These are phyloP conservation scores for Mastigias papua DNA, from an alignment of 30 jellyfish, hydroid and myxozoan genomes.

Conservation along the genomic window DNA sequence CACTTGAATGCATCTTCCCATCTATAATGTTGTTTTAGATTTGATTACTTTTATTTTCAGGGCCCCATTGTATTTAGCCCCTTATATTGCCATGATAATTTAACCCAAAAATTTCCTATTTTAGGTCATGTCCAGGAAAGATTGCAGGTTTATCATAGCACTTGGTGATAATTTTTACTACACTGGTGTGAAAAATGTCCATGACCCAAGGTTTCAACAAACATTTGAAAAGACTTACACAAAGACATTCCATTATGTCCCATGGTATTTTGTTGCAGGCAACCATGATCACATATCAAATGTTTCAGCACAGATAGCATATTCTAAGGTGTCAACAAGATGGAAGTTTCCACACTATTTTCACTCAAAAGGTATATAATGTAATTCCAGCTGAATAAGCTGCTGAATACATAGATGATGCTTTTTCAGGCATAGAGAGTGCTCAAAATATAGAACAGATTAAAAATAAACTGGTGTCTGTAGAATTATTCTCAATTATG, in stretches of 20 bases:
- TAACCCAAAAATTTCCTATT: too few species aligned
- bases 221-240: constrained; percentile 87
- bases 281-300: constrained; percentile 92
- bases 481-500: too few species aligned
- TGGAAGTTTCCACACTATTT: constrained; percentile 89
- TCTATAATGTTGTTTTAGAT: too few species aligned
- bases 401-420: background rate
- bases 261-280: constrained; percentile 97
- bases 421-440: too few species aligned
- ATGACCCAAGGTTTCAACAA: constrained; percentile 87
- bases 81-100: too few species aligned
- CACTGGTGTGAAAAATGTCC: constrained; percentile 87
- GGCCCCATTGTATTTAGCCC: too few species aligned
- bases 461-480: too few species aligned
- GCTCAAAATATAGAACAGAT: too few species aligned
- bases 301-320: constrained; percentile 96
- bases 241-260: constrained; percentile 79
- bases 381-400: background rate
- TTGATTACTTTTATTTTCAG: too few species aligned
- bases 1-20: too few species aligned
- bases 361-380: constrained; percentile 76
- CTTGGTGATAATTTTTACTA: constrained; percentile 92
- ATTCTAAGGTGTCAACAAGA: constrained; percentile 77
- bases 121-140: constrained; percentile 64
- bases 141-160: constrained; percentile 85